Conservation (phyloP, 2,797 vertebrate species). For the Apogon talboti region DNA sequence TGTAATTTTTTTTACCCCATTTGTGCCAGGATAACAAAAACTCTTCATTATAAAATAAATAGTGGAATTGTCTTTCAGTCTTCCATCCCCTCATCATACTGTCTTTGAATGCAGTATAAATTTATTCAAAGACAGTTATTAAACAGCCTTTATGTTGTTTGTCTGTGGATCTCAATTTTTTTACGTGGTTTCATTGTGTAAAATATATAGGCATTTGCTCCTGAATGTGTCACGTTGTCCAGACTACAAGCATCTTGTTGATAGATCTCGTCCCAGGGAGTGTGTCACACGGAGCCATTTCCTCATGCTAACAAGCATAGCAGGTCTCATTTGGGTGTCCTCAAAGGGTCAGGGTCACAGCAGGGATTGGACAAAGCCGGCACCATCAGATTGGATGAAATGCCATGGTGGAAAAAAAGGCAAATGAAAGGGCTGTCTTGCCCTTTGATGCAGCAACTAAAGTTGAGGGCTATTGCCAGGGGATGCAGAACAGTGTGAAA, state of each 20-base stretch:
- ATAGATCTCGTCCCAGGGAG: neutral
- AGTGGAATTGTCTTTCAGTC: too few relatives aligned
- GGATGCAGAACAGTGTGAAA: slow-evolving; percentile 17
- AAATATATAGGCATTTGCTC: too few relatives aligned
- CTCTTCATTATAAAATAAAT: too few relatives aligned
- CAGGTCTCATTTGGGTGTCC: slow-evolving; percentile 10
- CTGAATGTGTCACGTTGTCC: neutral
- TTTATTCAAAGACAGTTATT: too few relatives aligned
- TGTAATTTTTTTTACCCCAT: too few relatives aligned
- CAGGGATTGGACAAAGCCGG: slow-evolving; percentile 26
- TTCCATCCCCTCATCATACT: too few relatives aligned
- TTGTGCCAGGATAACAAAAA: too few relatives aligned
- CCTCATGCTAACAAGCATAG: neutral
- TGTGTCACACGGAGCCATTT: slow-evolving; percentile 5
- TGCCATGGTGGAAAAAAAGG: slow-evolving; percentile 59
- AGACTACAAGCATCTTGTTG: neutral
- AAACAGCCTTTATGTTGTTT: too few relatives aligned
- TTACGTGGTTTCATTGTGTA: too few relatives aligned
- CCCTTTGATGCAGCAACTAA: slow-evolving; percentile 58
- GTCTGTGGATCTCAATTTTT: too few relatives aligned
- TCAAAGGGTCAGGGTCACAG: slow-evolving; percentile 51
- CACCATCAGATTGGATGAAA: slow-evolving; percentile 51
- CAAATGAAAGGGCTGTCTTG: slow-evolving; percentile 55
- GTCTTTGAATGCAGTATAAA: too few relatives aligned
- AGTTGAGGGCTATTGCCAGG: slow-evolving; percentile 32